Percentiles rank a stretch among this genome's conserved stretches.
Conservation (phyloP, 2,888 invertebrate species). For the Lamproptera curius region DNA sequence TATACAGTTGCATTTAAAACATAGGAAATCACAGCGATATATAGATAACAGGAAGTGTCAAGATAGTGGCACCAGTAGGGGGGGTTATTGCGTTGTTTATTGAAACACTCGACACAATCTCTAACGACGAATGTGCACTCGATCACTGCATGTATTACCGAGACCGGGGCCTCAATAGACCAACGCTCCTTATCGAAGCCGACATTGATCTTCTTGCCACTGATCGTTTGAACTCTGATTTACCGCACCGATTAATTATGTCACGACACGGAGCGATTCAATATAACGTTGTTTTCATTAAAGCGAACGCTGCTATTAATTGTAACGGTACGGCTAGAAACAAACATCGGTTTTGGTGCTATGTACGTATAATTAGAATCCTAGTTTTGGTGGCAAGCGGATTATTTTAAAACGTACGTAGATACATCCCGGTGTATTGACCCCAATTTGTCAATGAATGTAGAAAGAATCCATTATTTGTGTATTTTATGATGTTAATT, state of each 20-base stretch:
- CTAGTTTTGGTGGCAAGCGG: neutral
- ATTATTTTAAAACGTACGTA: no score
- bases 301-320: conserved; percentile 13
- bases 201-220: conserved; percentile 22
- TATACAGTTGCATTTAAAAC: no score
- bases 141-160: conserved; percentile 14
- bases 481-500: neutral
- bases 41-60: neutral
- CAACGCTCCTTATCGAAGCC: conserved; percentile 16
- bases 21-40: no score
- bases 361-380: neutral
- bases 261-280: conserved; percentile 18
- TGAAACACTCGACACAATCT: conserved; percentile 13
- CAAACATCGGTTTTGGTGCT: conserved; percentile 11
- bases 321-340: conserved; percentile 3
- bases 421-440: neutral
- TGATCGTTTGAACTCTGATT: conserved; percentile 23
- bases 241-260: conserved; percentile 21
- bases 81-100: conserved; percentile 12
- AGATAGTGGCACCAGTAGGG: conserved; percentile 1
- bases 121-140: conserved; percentile 17
- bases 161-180: conserved; percentile 7
- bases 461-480: no score
- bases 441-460: neutral
- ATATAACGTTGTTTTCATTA: conserved; percentile 22